Conservation (phyloP, 2,888 invertebrate species). For the Nomada fucata region DNA sequence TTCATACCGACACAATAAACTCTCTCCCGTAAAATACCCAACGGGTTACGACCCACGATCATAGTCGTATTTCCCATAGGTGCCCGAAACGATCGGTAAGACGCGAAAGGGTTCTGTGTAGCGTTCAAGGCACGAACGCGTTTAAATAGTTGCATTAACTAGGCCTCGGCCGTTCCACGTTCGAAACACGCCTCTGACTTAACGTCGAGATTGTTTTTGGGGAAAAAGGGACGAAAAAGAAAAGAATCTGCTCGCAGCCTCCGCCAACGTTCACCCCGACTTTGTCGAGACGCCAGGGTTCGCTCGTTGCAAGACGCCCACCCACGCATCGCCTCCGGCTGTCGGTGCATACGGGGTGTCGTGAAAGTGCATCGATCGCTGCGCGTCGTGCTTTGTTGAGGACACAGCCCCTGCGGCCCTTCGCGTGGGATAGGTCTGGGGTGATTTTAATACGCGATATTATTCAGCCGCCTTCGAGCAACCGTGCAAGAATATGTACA, state of each 20-base stretch:
- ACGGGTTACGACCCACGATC: neutral
- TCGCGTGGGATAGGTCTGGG: conserved; percentile 43
- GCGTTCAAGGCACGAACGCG: neutral
- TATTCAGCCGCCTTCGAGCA: conserved; percentile 44
- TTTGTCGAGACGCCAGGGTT: conserved; percentile 42
- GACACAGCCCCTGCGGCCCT: neutral
- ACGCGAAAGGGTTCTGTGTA: conserved; percentile 25
- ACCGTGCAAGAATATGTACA: neutral
- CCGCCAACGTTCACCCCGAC: conserved; percentile 28
- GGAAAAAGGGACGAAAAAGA: conserved; percentile 29
- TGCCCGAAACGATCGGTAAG: neutral
- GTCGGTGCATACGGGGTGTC: conserved; percentile 58
- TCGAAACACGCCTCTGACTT: conserved; percentile 63
- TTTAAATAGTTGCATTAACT: conserved; percentile 58
- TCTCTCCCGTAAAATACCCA: neutral
- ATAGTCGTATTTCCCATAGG: neutral
- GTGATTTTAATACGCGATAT: conserved; percentile 59
- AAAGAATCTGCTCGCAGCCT: conserved; percentile 40
- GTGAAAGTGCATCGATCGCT: conserved; percentile 60
- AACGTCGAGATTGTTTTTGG: conserved; percentile 65
- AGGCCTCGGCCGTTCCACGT: conserved; percentile 57
- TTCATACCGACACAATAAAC: neutral
- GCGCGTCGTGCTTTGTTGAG: neutral
- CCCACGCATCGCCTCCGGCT: conserved; percentile 66
- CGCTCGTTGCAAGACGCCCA: conserved; percentile 65